Base-by-base conservation (phyloP, 1,140 invertebrate genomes). In the Drosophila athabasca region DNA sequence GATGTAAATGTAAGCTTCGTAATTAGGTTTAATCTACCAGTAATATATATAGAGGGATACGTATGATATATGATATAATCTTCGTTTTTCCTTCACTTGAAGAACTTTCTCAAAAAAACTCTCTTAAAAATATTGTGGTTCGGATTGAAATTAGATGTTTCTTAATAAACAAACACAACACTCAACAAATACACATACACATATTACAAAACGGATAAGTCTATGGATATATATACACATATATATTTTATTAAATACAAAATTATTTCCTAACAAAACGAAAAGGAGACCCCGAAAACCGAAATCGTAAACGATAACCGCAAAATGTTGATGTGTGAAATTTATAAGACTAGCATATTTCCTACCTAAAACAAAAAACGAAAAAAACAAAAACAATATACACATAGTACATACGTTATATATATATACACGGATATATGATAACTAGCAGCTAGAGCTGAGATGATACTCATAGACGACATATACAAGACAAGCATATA, bases 341-440 rank as follows among this genome's bases (percentile, higher is more conserved):
- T 90, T 90, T 87, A 90, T 83, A 90, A 90, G 90, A 90, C 90
- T 90, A 90, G 90, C 80, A 87, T 85, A 90, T 88, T 89, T 90
- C 90, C 90, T 90, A 90, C 90, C 90, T 72, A 65, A 70, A 76
- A 55, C 15, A 26, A 49, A 52, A 72, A 68, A 26, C 24, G 24
- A 26, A 26, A 26, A 26, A 26, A 55, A 75, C 69, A 24, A 26
- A 73, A 73, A 81, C 48, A 74, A 87, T 61, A 87, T 75, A 78
- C 58, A 67, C 1, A 19, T 19, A 19, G 17, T 72, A 39, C 35
- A 39, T 39, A 39, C 35, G 69, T 75, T 67, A 62, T 65, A 66
- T 46, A 76, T 66, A 74, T 74, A 79, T 61, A 75, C 52, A 68
- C 48, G 54, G 52, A 62, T 62, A 60, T 79, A 62, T 62, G 61